phyloP scores from a whole-genome alignment of 2,113 vertebrate species.

The Saccopteryx bilineata region DNA sequence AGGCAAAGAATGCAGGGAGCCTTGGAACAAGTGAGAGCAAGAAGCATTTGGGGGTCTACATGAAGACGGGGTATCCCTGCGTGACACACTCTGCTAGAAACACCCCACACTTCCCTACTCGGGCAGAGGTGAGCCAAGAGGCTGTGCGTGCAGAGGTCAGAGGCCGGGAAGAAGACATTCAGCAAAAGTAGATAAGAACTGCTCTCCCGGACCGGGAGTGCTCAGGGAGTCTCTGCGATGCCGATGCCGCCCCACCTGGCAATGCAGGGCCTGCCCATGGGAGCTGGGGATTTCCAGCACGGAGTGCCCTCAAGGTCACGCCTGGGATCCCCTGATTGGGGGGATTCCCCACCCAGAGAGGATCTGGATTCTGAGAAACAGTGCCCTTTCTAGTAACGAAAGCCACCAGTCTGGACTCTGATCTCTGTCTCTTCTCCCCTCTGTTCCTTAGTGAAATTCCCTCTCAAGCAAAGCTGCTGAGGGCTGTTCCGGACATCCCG shows the following conservation, averaged over 20 bases:
- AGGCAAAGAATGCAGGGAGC: background rate
- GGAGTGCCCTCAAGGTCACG: background rate
- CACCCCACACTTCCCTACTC: too few relatives aligned
- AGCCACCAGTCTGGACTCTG: background rate
- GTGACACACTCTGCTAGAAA: too few relatives aligned
- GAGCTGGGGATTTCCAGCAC: background rate
- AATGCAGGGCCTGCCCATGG: too few relatives aligned
- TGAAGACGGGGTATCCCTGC: too few relatives aligned
- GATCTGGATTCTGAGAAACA: background rate
- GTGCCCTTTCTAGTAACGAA: slow-evolving; percentile 2
- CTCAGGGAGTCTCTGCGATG: too few relatives aligned
- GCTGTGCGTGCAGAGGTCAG: background rate
- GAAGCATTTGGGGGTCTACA: background rate
- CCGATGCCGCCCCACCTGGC: background rate
- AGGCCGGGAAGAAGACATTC: background rate
- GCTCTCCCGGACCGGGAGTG: background rate
- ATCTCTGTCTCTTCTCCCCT: background rate
- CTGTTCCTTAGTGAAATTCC: background rate
- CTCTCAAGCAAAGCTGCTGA: background rate
- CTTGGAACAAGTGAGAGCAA: background rate
- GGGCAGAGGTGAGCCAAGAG: background rate
- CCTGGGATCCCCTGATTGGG: background rate
- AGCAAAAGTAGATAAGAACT: background rate
- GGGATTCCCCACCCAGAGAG: background rate
- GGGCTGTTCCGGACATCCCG: rapidly evolving